phyloP scores from a whole-genome alignment of 2,113 vertebrate species.

The Amphiprion ocellaris region DNA sequence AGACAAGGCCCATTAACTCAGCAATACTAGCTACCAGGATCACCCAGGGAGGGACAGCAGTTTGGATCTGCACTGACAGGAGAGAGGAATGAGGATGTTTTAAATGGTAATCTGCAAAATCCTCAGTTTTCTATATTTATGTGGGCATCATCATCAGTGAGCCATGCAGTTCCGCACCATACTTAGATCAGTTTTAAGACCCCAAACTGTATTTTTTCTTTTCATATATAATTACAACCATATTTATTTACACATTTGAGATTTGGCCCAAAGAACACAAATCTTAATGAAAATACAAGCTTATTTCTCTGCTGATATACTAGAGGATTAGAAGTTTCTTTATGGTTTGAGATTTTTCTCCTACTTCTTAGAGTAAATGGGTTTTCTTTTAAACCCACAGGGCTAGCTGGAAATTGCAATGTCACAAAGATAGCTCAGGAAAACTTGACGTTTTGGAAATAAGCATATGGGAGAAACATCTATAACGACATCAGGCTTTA shows the following conservation, averaged over 20 bases:
- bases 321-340: not conserved
- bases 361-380: too few species aligned
- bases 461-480: too few species aligned
- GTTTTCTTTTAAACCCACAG: too few species aligned
- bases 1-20: slow-evolving; percentile 80
- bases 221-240: not conserved
- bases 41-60: slow-evolving; percentile 38
- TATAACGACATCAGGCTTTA: too few species aligned
- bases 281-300: not conserved
- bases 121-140: not conserved
- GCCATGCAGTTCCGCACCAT: not conserved
- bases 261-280: not conserved
- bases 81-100: slow-evolving; percentile 19
- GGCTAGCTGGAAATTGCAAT: too few species aligned
- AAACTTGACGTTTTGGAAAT: too few species aligned
- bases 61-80: slow-evolving; percentile 38
- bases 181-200: not conserved
- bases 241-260: not conserved
- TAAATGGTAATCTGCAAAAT: slow-evolving; percentile 31
- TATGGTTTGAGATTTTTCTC: too few species aligned
- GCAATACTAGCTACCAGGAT: slow-evolving; percentile 63
- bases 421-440: too few species aligned
- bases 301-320: not conserved
- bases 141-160: not conserved
- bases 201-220: not conserved